Base-by-base conservation (phyloP, 1,140 invertebrate species). In the Lanistes nyassanus region DNA sequence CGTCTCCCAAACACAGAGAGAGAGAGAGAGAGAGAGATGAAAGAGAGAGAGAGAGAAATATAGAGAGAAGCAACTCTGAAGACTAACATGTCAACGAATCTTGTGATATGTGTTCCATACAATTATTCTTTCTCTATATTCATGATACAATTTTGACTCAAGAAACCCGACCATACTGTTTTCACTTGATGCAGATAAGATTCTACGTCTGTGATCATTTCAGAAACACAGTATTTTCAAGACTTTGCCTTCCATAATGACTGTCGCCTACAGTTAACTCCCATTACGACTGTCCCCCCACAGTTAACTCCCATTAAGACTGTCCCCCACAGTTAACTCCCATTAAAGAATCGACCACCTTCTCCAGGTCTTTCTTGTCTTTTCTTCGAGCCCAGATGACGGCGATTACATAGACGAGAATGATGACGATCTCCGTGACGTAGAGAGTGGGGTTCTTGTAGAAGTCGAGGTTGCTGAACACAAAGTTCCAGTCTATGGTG, bases 391-490 rank as follows among this genome's bases (percentile, higher is more conserved):
- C 90, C 88, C 90, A 92, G 19, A 91, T 85, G 0, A 90, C 82
- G 26, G 88, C 80, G 0, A 89, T 58, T 23, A 91, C 77, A 76
- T 91, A 92, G 19, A 91, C 74, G 13, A 85, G 74, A 26, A 85
- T 70, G 5, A 91, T 89, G 5, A 91, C 81, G 36, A 92, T 91
- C 58, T 91, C 86, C 0, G 90, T 91, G 68, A 90, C 83, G 79
- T 92, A 92, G 60, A 92, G 88, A 2, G 91, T 91, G 6, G 91
- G 86, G 82, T 92, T 92, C 81, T 91, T 90, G 9, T 85, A 81
- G 81, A 92, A 92, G 55, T 90, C 90, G n/a, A 89, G 88, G 78
- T 90, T 88, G 34, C 82, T 79, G 31, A 90, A 88, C 6, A 90
- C 83, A 73, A 87, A 89, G 72, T 85, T 81, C 81, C 87, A 90